phyloP scores from a whole-genome alignment of 2,888 invertebrate species.

The Eurois occulta region DNA sequence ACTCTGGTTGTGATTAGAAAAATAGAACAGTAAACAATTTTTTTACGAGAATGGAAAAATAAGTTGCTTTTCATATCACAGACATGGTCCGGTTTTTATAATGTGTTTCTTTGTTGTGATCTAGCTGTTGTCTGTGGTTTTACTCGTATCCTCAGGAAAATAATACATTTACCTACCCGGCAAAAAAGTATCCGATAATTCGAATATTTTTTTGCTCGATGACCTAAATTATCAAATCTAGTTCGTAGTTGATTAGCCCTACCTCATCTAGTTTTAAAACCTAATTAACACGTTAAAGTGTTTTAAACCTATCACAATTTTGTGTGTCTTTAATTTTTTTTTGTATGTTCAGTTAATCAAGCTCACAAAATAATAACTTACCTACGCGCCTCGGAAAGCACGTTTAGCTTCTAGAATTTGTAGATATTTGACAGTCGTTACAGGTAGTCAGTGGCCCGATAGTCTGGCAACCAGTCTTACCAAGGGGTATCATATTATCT shows the following conservation, averaged over 20 bases:
- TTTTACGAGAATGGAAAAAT: conserved; percentile 1
- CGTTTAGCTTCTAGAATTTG: not conserved
- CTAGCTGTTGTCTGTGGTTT: not conserved
- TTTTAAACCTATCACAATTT: not conserved
- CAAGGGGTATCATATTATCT: not conserved
- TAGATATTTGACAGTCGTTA: not conserved
- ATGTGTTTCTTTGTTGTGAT: not conserved
- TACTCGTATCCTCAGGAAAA: not conserved
- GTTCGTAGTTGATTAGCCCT: not conserved
- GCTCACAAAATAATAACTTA: not conserved
- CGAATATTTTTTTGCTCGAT: not conserved
- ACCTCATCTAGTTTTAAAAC: not conserved
- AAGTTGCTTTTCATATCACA: not conserved
- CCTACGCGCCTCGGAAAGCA: not conserved
- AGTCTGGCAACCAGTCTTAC: not conserved
- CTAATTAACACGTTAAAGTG: not conserved
- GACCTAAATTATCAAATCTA: not conserved
- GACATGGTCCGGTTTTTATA: conserved; percentile 1
- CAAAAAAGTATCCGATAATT: not conserved
- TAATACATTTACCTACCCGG: too few relatives aligned
- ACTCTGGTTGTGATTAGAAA: conserved; percentile 42
- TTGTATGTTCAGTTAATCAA: not conserved
- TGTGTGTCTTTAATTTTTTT: not conserved
- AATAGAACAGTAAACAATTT: conserved; percentile 26
- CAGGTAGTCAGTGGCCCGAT: not conserved